Percentiles rank a stretch among this genome's conserved stretches.
Evolutionary conservation across 2,888 invertebrate genomes (phyloP).

Genomic region (Pollenia angustigena): DNA sequence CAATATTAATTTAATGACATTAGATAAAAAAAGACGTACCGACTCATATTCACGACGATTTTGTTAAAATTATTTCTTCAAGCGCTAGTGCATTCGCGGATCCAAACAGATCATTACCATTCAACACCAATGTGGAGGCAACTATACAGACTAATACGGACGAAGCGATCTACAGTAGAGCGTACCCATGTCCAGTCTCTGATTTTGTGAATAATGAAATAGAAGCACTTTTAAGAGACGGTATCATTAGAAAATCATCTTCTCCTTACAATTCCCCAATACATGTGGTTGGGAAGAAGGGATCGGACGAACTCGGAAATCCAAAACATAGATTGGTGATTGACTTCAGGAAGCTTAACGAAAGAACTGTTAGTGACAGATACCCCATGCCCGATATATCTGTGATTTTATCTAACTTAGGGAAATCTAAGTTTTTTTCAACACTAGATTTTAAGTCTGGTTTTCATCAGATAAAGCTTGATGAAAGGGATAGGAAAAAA

Average conservation of each 20-base stretch:
- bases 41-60: not conserved
- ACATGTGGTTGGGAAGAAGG: constrained; percentile 17
- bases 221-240: constrained; percentile 9
- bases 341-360: not conserved
- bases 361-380: not conserved
- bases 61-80: not conserved
- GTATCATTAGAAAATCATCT: constrained; percentile 18
- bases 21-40: constrained; percentile 12
- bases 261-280: constrained; percentile 29
- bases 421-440: not conserved
- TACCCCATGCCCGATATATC: constrained; percentile 22
- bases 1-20: constrained; percentile 18
- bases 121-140: not conserved
- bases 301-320: constrained; percentile 2
- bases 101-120: constrained; percentile 35
- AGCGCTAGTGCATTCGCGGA: constrained; percentile 41
- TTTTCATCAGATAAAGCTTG: too few species aligned
- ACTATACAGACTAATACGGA: constrained; percentile 13
- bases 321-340: constrained; percentile 7
- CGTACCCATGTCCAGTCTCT: constrained; percentile 27
- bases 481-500: constrained; percentile 77
- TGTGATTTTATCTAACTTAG: constrained; percentile 12
- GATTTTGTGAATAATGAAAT: constrained; percentile 34
- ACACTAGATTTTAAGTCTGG: constrained; percentile 33
- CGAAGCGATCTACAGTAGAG: constrained; percentile 9